Base-by-base conservation (phyloP, 2,888 invertebrate species). In the Ichneumoninae sp. region DNA sequence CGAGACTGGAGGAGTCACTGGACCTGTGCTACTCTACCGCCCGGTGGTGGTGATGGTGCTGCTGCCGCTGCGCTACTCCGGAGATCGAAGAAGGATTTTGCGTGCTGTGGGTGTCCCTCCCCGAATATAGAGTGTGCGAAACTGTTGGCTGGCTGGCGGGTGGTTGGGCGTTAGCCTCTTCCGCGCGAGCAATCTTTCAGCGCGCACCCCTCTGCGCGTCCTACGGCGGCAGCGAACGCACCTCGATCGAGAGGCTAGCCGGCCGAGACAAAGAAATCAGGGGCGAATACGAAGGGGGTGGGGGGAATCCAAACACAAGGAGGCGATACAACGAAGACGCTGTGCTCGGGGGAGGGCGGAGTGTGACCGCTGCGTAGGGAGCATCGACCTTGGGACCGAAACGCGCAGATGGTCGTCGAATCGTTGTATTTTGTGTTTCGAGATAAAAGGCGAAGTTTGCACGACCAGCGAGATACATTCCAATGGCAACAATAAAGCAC, bases 151-250 rank as follows among this genome's bases (percentile, higher is more conserved):
- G 30, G 63, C 63, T 69, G 54, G 66, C 75, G 89, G 88, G 88
- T 81, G 85, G 89, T 87, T 91, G 91, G 91, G 91, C 91, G 91
- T 91, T 88, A 90, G 91, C 90, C 89, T 85, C 89, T 88, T 89
- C 86, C 88, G 87, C 85, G 83, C 85, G 87, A 86, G 86, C 81
- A 79, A 88, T 85, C 71, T 85, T 82, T 83, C 87, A 63, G 52
- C 81, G 88, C 88, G 88, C 86, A 88, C 85, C 83, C 86, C 76
- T 85, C 80, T 50, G 81, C 60, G 68, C 85, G 84, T 69, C 79
- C 57, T 19, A 5, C 44, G 44, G 44, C 44, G 44, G 44, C 44
- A 16, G 60, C 76, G n/a, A 36, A 60, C 36, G n/a, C 76, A 70
- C 70, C 33, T 30, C 57, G 69, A 69, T 57, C 50, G 50, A 60